Percentiles rank a stretch among this genome's conserved stretches.
Conservation (phyloP, 2,113 vertebrate species). For the Amphiprion ocellaris region DNA sequence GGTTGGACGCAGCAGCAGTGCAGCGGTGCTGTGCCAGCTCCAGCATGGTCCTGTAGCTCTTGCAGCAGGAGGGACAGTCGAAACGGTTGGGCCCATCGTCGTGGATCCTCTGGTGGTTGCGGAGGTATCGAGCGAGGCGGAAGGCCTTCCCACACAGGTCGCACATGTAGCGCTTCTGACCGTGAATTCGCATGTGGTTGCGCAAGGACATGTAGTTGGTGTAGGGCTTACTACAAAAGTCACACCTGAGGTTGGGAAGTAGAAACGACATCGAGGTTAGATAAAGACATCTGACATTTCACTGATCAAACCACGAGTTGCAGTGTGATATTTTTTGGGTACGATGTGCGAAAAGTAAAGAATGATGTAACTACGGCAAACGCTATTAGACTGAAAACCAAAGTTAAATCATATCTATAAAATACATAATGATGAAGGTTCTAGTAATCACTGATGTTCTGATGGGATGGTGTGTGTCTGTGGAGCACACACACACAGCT, state of each 20-base stretch:
- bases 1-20: conserved; percentile 70
- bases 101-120: conserved; percentile 87
- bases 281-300: background rate
- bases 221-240: conserved; percentile 87
- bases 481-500: no score
- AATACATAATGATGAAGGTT: no score
- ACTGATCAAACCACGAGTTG: background rate
- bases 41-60: conserved; percentile 86
- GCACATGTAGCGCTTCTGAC: conserved; percentile 86
- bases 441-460: no score
- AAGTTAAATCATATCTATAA: no score
- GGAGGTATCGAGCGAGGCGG: conserved; percentile 85
- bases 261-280: background rate
- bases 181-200: conserved; percentile 87
- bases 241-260: conserved; percentile 73
- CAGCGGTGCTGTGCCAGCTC: conserved; percentile 86
- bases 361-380: no score
- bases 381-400: no score
- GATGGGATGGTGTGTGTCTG: no score
- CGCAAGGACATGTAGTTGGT: conserved; percentile 87
- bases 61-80: conserved; percentile 87
- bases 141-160: conserved; percentile 87
- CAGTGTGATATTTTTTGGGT: no score
- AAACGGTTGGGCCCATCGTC: conserved; percentile 86
- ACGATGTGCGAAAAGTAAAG: no score